These are phyloP conservation scores for Glossophaga mutica DNA, from an alignment of 2,797 vertebrate genomes.

Conservation along the genomic window DNA sequence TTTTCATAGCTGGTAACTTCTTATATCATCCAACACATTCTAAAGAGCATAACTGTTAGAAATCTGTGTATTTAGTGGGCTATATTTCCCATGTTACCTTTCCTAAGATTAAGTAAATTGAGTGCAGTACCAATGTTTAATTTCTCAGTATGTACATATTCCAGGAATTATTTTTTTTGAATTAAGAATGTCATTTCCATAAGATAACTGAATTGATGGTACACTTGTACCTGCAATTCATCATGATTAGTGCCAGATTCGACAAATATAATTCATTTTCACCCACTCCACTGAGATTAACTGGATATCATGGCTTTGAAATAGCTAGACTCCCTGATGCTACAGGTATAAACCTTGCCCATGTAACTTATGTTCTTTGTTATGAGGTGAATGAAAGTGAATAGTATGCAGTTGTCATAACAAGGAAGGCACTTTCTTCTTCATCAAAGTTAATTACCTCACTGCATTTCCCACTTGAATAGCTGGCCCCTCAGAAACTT, in stretches of 20 bases:
- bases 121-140: neutral
- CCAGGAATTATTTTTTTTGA: constrained; percentile 14
- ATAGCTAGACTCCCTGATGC: neutral
- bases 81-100: neutral
- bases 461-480: neutral
- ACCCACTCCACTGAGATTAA: neutral
- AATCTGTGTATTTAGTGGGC: neutral
- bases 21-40: neutral
- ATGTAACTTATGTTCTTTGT: neutral
- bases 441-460: neutral
- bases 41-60: neutral
- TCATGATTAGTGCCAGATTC: neutral
- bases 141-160: neutral
- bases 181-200: constrained; percentile 28
- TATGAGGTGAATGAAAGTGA: neutral
- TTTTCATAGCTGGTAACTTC: neutral
- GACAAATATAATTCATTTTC: neutral
- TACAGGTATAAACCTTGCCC: neutral
- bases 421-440: neutral
- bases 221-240: neutral
- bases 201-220: neutral
- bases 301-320: neutral
- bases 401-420: neutral
- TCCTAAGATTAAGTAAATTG: neutral
- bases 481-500: neutral